Evolutionary conservation across 2,113 vertebrate species (phyloP), one percentile per base, ranked within the genome.

Genomic region (Rutilus rutilus): DNA sequence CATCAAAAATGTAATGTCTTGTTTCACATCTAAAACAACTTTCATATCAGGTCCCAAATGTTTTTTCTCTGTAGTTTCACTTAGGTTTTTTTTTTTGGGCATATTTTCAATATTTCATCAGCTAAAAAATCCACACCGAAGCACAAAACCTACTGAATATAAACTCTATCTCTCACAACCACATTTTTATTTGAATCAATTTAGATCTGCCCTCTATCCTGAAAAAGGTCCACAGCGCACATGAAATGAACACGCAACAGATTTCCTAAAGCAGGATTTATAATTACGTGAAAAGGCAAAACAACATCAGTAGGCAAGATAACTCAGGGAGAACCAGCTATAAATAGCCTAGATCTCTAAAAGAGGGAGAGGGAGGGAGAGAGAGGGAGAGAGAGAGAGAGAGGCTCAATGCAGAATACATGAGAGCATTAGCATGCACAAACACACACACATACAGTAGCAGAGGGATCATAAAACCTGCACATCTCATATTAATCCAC

Each of bases 311-410:
- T 23, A 11, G 36, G 15, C 39, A 47, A 30, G n/a, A 81, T 64
- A 65, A 82, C 5, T 27, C 42, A n/a, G 30, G 27, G 77, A 82
- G 45, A 67, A 8, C 21, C 17, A 82, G n/a, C 60, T 82, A 82
- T 82, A 82, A 65, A 82, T 50, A 82, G 79, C 60, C 45, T 6
- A 23, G 79, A 81, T 59, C 78, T 81, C 42, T 47, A 57, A 80
- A 47, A 50, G 67, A 82, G 77, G 57, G 59, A 57, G 15, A 62
- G 36, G 36, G 42, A 25, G 76, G 23, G 60, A 5, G n/a, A 64
- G 33, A 47, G 39, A 54, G 76, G 39, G 59, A 23, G 30, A 25
- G 71, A 74, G 33, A 36, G 39, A 54, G 76, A 50, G 59, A 17
- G 30, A 25, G 73, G 54, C 33, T 50, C 76, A 75, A 64, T 75